These are phyloP conservation scores for silkworm (Bombyx mori) DNA, from an alignment of 1,140 invertebrate genomes.

Conservation along the genomic window ASM3026992v2 NC_085109.1:6329001-6329500, in stretches of 20 bases:
- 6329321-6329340: not conserved
- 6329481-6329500: conserved; percentile 32
- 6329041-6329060: too few relatives aligned
- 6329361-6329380: conserved; percentile 48
- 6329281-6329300: too few relatives aligned
- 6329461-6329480: conserved; percentile 59
- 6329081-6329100: conserved; percentile 5
- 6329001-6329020: too few relatives aligned
- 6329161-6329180: too few relatives aligned
- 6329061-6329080: not conserved
- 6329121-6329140: conserved; percentile 4
- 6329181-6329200: too few relatives aligned
- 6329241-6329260: too few relatives aligned
- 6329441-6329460: conserved; percentile 63
- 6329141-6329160: not conserved
- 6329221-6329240: too few relatives aligned
- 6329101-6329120: conserved; percentile 3
- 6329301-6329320: too few relatives aligned
- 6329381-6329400: conserved; percentile 51
- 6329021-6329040: too few relatives aligned
- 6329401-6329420: conserved; percentile 65
- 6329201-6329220: too few relatives aligned
- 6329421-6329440: conserved; percentile 54
- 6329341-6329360: conserved; percentile 56
- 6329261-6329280: too few relatives aligned